Base-by-base conservation (phyloP, 1,140 invertebrate genomes). In the Lanistes nyassanus region DNA sequence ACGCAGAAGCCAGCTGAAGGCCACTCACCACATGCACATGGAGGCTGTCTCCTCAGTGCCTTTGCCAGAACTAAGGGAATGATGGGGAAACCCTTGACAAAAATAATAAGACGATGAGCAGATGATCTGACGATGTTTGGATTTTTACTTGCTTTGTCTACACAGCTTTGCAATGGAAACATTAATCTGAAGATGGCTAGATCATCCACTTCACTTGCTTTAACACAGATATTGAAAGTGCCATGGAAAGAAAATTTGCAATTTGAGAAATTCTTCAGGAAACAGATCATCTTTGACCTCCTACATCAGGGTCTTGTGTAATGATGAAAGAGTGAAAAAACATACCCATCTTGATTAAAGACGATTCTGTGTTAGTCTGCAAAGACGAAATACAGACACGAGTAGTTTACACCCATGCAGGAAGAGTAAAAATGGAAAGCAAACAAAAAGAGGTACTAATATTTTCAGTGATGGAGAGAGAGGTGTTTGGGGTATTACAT, bases 261-360 rank as follows among this genome's bases (percentile, higher is more conserved):
- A 1, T 47, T 47, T 47, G 42, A 47, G 5, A 47, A 47, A 47
- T 47, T 6, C 9, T 47, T 16, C 5, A 9, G 19, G n/a, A n/a
- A n/a, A n/a, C n/a, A n/a, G n/a, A n/a, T n/a, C n/a, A n/a, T n/a
- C n/a, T n/a, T n/a, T n/a, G n/a, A n/a, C n/a, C n/a, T n/a, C n/a
- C n/a, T n/a, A n/a, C n/a, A n/a, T n/a, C n/a, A n/a, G n/a, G n/a
- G n/a, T n/a, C n/a, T n/a, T n/a, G n/a, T n/a, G n/a, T n/a, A n/a
- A 9, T 47, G 42, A 16, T 47, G 1, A 47, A 47, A 47, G 0
- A 47, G 1, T 47, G 5, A 47, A 16, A 47, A 47, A 47, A 73
- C 85, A 81, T 76, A 88, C 87, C 90, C 90, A 91, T 91, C 83
- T 86, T 82, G n/a, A 91, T 91, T 34, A 91, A 77, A n/a, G 90